A percentile compares a stretch with the other conserved stretches of the same genome.
phyloP scores from a whole-genome alignment of 2,113 vertebrate genomes.

The Nothocercus nigrocapillus region DNA sequence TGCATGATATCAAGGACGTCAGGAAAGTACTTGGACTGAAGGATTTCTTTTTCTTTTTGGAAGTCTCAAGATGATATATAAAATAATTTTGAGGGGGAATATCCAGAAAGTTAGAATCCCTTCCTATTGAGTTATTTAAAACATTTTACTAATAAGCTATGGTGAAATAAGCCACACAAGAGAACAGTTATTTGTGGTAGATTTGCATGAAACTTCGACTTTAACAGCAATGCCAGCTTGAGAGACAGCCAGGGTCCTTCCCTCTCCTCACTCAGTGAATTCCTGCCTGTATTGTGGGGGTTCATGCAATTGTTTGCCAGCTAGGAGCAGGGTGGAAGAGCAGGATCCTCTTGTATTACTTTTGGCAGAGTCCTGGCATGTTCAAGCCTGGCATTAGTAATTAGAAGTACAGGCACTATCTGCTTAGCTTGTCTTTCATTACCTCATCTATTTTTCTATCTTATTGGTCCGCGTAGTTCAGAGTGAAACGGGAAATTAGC shows the following conservation, averaged over 20 bases:
- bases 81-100: background rate
- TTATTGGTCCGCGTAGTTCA: background rate
- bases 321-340: background rate
- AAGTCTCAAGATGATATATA: background rate
- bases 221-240: background rate
- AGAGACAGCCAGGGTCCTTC: background rate
- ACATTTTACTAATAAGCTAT: background rate
- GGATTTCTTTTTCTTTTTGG: background rate
- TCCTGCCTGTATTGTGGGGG: background rate
- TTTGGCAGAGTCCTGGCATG: background rate
- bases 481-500: background rate
- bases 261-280: fast-evolving
- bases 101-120: background rate
- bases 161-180: background rate
- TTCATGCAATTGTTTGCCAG: background rate
- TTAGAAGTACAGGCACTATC: background rate
- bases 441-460: background rate
- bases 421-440: background rate
- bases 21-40: background rate
- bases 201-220: background rate
- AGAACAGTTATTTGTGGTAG: conserved; percentile 13
- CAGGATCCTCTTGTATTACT: background rate
- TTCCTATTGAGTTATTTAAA: background rate
- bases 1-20: background rate
- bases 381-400: background rate